Base-by-base conservation (phyloP, 2,797 vertebrate genomes). In the Megalops cyprinoides region DNA sequence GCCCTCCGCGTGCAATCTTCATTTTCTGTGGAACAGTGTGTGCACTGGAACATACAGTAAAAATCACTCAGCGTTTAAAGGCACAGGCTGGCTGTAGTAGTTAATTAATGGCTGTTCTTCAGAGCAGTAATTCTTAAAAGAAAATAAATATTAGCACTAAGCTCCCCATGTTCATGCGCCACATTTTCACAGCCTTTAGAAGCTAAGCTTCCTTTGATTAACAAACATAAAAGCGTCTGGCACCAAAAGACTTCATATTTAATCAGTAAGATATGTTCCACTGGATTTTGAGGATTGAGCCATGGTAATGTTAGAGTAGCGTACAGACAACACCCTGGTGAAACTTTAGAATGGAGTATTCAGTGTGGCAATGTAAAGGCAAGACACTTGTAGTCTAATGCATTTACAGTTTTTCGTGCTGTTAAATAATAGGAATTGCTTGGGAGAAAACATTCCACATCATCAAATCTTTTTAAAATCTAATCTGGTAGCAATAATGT, bases 151-250 rank as follows among this genome's bases (percentile, higher is more conserved):
- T 34, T 28, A 65, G 12, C 28, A 65, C 9, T 31, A 15, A 14
- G 25, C 28, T 31, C 25, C 28, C 25, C 18, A 14, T 62, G 3
- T n/a, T n/a, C 12, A 7, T 56, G 15, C 8, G 56, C 58, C 56
- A 23, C 56, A 58, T 25, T n/a, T 58, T 58, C 10, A 9, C 23
- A n/a, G 23, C 56, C 8, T n/a, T 90, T n/a, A n/a, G 91, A 89
- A 91, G 92, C 89, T 93, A 84, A 78, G 88, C 89, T 90, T 89
- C 46, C 86, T 91, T 92, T 94, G 93, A 94, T 94, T 93, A 93
- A 93, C 88, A 87, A 91, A 91, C 89, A 90, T 88, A 87, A 86
- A 25, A 89, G 89, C 88, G n/a, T n/a, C n/a, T n/a, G 89, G 85
- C 86, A 3, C 23, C 28, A n/a, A 8, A 0, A 3, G 23, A n/a